These are phyloP conservation scores for Acronicta leporina DNA, from an alignment of 2,888 invertebrate genomes.

Conservation along the genomic window DNA sequence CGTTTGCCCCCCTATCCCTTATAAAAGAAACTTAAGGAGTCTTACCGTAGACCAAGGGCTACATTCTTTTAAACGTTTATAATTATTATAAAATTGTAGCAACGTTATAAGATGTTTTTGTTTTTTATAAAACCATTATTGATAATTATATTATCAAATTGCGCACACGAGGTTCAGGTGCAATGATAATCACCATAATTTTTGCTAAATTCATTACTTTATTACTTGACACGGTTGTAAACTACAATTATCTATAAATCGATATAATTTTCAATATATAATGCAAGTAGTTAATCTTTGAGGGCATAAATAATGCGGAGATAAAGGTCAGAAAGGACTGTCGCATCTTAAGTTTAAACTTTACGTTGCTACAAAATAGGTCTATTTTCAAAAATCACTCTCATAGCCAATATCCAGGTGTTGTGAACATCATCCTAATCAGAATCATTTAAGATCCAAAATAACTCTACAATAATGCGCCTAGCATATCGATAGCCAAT, in stretches of 20 bases:
- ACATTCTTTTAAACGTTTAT: no score
- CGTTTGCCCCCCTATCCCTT: no score
- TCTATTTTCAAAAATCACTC: no score
- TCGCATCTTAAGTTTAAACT: constrained; percentile 29
- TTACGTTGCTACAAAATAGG: not conserved
- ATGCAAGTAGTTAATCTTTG: constrained; percentile 18
- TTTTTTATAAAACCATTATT: not conserved
- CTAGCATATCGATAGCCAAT: no score
- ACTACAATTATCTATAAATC: constrained; percentile 37
- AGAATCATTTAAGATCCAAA: no score
- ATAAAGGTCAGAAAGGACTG: constrained; percentile 16
- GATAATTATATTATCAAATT: constrained; percentile 33
- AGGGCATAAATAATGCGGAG: constrained; percentile 16
- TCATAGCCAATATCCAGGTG: no score
- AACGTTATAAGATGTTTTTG: not conserved
- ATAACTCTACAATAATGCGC: no score
- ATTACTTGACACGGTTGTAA: constrained; percentile 49
- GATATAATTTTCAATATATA: constrained; percentile 22
- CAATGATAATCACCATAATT: constrained; percentile 31
- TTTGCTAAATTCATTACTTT: constrained; percentile 46
- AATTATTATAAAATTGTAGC: no score
- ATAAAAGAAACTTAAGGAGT: no score
- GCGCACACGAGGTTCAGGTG: constrained; percentile 13
- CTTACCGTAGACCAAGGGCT: no score
- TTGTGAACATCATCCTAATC: no score